Evolutionary conservation across 2,113 vertebrate genomes (phyloP), one percentile per base, ranked within the genome.

Genomic region (Naja naja): DNA sequence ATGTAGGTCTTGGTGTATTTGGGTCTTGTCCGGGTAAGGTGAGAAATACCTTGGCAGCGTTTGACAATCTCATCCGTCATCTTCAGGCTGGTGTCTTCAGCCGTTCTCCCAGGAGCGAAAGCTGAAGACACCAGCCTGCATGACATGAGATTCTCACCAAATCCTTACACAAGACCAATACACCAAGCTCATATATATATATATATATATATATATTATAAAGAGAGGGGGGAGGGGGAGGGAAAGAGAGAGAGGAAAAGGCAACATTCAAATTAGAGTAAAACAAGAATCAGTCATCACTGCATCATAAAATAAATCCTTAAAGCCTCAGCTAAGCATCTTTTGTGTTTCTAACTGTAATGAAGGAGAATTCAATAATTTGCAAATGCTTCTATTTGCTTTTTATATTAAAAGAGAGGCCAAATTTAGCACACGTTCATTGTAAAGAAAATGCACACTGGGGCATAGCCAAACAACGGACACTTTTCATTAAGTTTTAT

Each of bases 401-500:
- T 49, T 23, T 22, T 34, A 58, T 58, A 85, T 89, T 85, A 49
- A 89, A 45, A 85, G 11, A 52, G 23, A 90, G 45, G 25, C 54
- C 27, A 0, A 85, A 45, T 69, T 91, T 87, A 94, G 91, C 53
- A 89, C 93, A 93, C 60, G 39, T 55, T 89, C 94, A 92, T 87
- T 89, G 54, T 81, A 90, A 88, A 93, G 52, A 93, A 91, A 88
- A 95, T 94, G 58, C 91, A 93, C 91, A 92, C 58, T 58, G 95
- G 95, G 95, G 94, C 92, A 89, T 39, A 90, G 4, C 90, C 49
- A 45, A 52, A 88, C 87, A 96, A 94, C 30, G 0, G 22, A 96
- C 91, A 94, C 93, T 91, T 93, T 96, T 55, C 95, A 95, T 96
- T 90, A 94, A 94, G 52, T 87, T 96, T 93, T 95, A 91, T 91